Evolutionary conservation across 1,140 invertebrate genomes (phyloP).

Genomic region (Agrilus planipennis): DNA sequence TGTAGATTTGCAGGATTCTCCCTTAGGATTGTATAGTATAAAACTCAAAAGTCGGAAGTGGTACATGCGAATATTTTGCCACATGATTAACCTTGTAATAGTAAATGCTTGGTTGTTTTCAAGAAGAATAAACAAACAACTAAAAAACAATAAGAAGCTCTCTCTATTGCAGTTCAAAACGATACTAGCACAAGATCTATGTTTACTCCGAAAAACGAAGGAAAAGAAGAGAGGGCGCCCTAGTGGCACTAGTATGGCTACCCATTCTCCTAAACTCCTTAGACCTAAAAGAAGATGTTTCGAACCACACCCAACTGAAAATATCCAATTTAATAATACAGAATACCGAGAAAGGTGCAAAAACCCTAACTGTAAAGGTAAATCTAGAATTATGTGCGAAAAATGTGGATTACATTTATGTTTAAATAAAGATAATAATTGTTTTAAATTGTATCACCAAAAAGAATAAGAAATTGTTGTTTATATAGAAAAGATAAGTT

Average conservation of each 20-base stretch:
- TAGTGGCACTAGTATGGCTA: background rate
- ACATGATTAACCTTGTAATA: constrained; percentile 32
- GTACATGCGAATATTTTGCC: constrained; percentile 34
- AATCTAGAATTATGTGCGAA: constrained; percentile 4
- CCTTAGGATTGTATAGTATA: constrained; percentile 34
- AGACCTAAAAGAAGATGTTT: constrained; percentile 4
- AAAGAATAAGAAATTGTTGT: too few relatives aligned
- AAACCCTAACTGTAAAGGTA: constrained; percentile 3
- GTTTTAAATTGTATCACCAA: too few relatives aligned
- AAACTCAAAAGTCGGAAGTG: constrained; percentile 34
- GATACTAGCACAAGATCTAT: constrained; percentile 5
- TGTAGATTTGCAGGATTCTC: constrained; percentile 33
- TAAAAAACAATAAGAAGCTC: constrained; percentile 5
- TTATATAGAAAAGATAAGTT: too few relatives aligned
- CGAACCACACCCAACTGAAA: constrained; percentile 5
- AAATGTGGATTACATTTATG: constrained; percentile 7
- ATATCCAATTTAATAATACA: constrained; percentile 5
- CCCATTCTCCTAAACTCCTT: background rate
- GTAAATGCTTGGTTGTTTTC: constrained; percentile 7
- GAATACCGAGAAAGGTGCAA: constrained; percentile 8
- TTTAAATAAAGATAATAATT: constrained; percentile 4
- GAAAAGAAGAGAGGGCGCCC: constrained; percentile 5
- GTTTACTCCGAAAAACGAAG: background rate
- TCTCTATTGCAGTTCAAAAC: constrained; percentile 13
- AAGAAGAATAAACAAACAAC: constrained; percentile 8